Conservation (phyloP, 2,888 invertebrate species). For the Nomada hirtipes region DNA sequence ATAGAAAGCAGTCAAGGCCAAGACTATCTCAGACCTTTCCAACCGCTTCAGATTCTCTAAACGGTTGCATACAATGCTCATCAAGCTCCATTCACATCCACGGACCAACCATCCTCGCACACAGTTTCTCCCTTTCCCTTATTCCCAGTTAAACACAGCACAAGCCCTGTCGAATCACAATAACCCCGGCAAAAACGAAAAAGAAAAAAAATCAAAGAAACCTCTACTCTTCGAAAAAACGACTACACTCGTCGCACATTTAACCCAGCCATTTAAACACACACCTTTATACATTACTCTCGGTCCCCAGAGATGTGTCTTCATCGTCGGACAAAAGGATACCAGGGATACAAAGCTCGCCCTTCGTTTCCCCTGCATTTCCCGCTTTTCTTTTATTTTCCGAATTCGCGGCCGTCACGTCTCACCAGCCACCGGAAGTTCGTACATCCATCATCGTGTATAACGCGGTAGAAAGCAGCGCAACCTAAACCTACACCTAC, state of each 20-base stretch:
- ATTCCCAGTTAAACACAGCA: too few species aligned
- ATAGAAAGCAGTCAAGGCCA: background rate
- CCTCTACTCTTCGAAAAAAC: background rate
- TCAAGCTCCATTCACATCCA: slow-evolving; percentile 6
- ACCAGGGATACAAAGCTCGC: slow-evolving; percentile 14
- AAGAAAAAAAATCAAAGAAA: background rate
- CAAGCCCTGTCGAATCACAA: background rate
- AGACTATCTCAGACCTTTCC: background rate
- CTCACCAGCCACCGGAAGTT: background rate
- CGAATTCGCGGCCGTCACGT: slow-evolving; percentile 8
- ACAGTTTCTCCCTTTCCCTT: background rate
- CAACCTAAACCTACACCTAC: background rate
- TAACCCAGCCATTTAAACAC: slow-evolving; percentile 15
- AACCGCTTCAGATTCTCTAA: background rate
- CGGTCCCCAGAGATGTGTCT: slow-evolving; percentile 15
- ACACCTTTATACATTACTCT: background rate
- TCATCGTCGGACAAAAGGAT: slow-evolving; percentile 14
- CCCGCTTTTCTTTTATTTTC: slow-evolving; percentile 17
- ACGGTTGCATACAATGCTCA: background rate
- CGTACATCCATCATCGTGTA: slow-evolving; percentile 28
- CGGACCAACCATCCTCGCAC: background rate
- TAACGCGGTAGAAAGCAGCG: background rate
- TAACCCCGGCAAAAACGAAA: background rate
- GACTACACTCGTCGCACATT: background rate
- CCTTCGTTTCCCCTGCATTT: background rate